These are phyloP conservation scores for Solenodon paradoxus DNA, from an alignment of 2,113 vertebrate species.

Conservation along the genomic window DNA sequence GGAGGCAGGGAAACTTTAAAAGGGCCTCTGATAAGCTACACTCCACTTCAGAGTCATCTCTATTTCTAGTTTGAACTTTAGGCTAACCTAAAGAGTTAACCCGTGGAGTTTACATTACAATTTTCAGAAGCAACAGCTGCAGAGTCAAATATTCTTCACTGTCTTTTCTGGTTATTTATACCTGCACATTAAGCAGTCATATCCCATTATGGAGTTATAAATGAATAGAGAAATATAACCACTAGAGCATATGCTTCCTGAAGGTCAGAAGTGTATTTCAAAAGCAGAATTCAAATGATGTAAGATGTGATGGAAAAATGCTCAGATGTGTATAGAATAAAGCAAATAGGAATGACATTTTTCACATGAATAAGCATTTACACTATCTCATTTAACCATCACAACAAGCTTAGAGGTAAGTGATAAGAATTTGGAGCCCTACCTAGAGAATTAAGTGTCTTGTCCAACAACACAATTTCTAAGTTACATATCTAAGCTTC, in stretches of 20 bases:
- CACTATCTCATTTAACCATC: background rate
- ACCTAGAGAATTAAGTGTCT: background rate
- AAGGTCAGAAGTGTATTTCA: background rate
- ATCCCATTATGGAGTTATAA: background rate
- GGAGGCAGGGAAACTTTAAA: background rate
- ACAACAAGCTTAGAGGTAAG: background rate
- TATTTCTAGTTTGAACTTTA: background rate
- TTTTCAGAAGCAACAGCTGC: background rate
- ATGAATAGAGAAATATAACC: background rate
- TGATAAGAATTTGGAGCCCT: background rate
- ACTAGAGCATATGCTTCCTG: background rate
- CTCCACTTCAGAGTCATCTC: background rate
- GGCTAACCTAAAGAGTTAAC: background rate
- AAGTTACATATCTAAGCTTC: background rate
- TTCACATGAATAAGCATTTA: background rate
- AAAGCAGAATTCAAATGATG: background rate
- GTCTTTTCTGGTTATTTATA: background rate
- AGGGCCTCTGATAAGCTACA: background rate
- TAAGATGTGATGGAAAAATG: background rate
- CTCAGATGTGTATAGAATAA: background rate
- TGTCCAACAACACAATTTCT: background rate
- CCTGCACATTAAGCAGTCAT: background rate
- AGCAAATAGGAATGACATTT: background rate
- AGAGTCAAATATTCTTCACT: background rate
- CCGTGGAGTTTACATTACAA: background rate